Evolutionary conservation across 2,888 invertebrate species (phyloP).

Genomic region (Acronicta leporina): DNA sequence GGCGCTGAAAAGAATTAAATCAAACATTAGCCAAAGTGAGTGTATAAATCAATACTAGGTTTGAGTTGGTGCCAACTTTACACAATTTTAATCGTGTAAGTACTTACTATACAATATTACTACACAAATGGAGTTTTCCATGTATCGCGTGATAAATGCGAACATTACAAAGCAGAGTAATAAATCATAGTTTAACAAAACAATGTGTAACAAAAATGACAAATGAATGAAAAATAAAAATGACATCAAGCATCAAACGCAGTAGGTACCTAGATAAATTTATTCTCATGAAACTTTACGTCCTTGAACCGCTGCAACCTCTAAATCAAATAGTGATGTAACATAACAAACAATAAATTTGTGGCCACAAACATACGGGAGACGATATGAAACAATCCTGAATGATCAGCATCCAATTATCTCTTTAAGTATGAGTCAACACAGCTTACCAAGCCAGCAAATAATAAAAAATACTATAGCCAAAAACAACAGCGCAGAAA

Average conservation of each 20-base stretch:
- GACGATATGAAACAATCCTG: neutral
- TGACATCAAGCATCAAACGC: conserved; percentile 42
- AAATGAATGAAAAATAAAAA: conserved; percentile 30
- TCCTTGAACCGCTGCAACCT: conserved; percentile 9
- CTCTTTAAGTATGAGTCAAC: no score
- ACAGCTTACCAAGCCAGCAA: neutral
- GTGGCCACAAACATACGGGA: no score
- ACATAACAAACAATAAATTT: neutral
- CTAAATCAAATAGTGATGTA: conserved; percentile 4
- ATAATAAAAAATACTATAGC: conserved; percentile 2
- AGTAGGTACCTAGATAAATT: conserved; percentile 12
- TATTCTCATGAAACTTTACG: conserved; percentile 20
- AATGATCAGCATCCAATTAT: neutral
- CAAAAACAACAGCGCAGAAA: conserved; percentile 3
- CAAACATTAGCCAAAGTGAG: conserved; percentile 2
- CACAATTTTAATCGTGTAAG: neutral
- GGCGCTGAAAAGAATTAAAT: conserved; percentile 90
- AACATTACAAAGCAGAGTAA: conserved; percentile 29
- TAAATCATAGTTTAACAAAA: conserved; percentile 36
- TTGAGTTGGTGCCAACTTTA: neutral
- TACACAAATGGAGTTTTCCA: neutral
- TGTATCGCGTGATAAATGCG: conserved; percentile 2
- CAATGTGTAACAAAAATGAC: conserved; percentile 44
- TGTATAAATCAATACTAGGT: conserved; percentile 1
- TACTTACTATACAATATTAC: neutral